Base-by-base conservation (phyloP, 1,140 invertebrate species). In the Neodiprion fabricii region DNA sequence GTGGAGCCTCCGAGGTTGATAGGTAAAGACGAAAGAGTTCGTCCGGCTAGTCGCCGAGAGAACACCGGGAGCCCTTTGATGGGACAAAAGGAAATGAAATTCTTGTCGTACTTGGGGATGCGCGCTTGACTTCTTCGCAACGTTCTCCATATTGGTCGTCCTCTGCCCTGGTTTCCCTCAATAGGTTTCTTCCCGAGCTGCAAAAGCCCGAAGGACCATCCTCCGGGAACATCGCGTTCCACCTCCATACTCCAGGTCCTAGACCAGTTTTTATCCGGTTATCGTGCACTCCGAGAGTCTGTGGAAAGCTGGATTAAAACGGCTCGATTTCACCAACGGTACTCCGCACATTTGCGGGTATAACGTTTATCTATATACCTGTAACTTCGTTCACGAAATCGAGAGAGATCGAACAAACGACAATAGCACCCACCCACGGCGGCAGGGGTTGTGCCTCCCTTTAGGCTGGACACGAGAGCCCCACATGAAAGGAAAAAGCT, bases 401-500 rank as follows among this genome's bases (percentile, higher is more conserved):
- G 67, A 69, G 21, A 69, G 67, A 21, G 67, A 14, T 23, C 11
- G 67, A 47, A 12, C 11, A 47, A 47, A 23, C 17, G 21, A 69
- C 17, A 21, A 47, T 69, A 0, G 67, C 10, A 7, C 11, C 40
- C n/a, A 11, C n/a, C 53, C 53, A 11, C 53, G 53, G 53, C 10
- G 53, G 53, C 53, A n/a, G 53, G n/a, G 10, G 10, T n/a, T 61
- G 10, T 61, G 10, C 11, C 23, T 69, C 23, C 40, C 67, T 23
- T 47, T 14, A 12, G 17, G 21, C 67, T 21, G 0, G 67, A 47
- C 67, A 69, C 67, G 40, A 69, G 21, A 69, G 67, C 10, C n/a
- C 21, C 7, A 47, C 67, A 69, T 69, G 67, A 69, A 69, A 69
- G 67, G 67, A 69, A 69, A 69, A 69, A 69, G 21, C 67, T 69